Base-by-base conservation (phyloP, 1,140 invertebrate species). In the Drosophila melanica region DNA sequence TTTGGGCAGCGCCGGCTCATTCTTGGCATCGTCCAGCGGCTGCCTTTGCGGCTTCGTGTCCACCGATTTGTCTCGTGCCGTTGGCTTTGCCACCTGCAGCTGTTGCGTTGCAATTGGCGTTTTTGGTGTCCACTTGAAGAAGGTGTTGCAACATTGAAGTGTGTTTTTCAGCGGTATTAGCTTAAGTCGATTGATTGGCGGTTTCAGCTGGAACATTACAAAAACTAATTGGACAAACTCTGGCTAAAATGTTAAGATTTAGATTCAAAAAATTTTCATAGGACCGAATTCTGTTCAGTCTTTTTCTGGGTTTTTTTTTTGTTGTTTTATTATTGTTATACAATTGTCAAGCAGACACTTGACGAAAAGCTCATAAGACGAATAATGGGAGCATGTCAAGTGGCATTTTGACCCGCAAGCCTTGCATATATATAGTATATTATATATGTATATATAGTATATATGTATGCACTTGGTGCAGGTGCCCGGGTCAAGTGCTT, bases 61-160 rank as follows among this genome's bases (percentile, higher is more conserved):
- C 6, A 30, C 23, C 2, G 37, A n/a, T 30, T 57, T 44, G n/a
- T 59, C 58, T 1, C 37, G 57, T 9, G 16, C 10, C n/a, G 44
- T 55, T 3, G 50, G 47, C 16, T 12, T 18, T 10, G 44, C 11
- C 44, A 7, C 20, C 53, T 60, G 60, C 12, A 41, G 0, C 10
- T 39, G 37, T 23, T 60, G 58, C 33, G 50, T 9, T 42, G 8
- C 14, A 59, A 41, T 27, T 69, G 23, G 51, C 18, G 64, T 48
- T 2, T 41, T 23, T 6, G 50, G 23, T 14, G 65, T 53, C 37
- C 39, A 14, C 35, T 86, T 85, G 58, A 81, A 85, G 55, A 81
- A 85, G 3, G 8, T 75, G 3, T 75, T 44, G 20, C 51, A 47
- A 10, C 54, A 64, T 18, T 68, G 54, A 0, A 65, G 8, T 1